Evolutionary conservation across 2,888 invertebrate genomes (phyloP).

Genomic region (Diarsia brunnea): DNA sequence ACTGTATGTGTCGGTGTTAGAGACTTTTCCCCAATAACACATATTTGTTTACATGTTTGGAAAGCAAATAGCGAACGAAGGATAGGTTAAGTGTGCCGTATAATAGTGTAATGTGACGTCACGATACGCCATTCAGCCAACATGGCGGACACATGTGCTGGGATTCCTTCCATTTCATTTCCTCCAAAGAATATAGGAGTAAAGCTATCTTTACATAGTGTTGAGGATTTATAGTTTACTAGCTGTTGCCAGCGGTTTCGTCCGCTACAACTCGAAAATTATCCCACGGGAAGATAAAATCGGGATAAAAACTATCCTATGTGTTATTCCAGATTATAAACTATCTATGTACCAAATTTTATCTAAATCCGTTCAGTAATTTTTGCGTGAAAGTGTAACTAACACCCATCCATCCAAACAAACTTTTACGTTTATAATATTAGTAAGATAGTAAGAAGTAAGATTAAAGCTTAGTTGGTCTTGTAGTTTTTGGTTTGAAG

Average conservation of each 20-base stretch:
- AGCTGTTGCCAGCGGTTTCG: too few relatives aligned
- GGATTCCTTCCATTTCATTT: constrained; percentile 55
- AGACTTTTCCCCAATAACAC: neutral
- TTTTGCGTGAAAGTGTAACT: too few relatives aligned
- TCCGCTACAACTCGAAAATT: too few relatives aligned
- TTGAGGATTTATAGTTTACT: constrained; percentile 23
- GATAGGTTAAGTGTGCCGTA: constrained; percentile 23
- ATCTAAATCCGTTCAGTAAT: too few relatives aligned
- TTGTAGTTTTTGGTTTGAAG: constrained; percentile 4
- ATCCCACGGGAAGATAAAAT: too few relatives aligned
- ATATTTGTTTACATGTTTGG: neutral
- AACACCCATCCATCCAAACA: too few relatives aligned
- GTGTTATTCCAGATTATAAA: too few relatives aligned
- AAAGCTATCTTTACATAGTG: constrained; percentile 24
- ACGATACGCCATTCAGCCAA: constrained; percentile 39
- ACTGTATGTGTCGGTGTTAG: neutral
- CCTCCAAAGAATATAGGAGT: constrained; percentile 33
- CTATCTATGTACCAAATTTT: too few relatives aligned
- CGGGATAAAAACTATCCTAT: too few relatives aligned
- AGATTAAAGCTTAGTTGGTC: too few relatives aligned
- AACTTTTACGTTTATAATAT: too few relatives aligned
- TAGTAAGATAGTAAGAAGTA: too few relatives aligned
- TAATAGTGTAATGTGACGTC: constrained; percentile 58
- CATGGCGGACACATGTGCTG: constrained; percentile 50
- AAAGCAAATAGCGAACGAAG: neutral